phyloP scores from a whole-genome alignment of 2,888 invertebrate genomes.

The Ischnus inquisitorius region DNA sequence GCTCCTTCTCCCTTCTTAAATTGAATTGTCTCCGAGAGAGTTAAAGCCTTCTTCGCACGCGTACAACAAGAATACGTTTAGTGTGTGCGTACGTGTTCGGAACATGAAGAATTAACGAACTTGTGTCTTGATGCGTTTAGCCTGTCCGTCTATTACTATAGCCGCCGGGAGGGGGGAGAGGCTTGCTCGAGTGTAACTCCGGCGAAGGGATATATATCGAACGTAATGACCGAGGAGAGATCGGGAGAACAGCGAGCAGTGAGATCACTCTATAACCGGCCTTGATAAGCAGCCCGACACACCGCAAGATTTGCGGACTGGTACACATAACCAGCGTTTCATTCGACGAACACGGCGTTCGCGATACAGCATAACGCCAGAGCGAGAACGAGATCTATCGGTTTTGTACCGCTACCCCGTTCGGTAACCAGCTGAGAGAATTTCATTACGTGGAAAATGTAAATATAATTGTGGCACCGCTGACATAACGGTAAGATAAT shows the following conservation, averaged over 20 bases:
- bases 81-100: background rate
- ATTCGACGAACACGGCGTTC: background rate
- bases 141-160: background rate
- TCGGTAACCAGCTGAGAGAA: conserved; percentile 64
- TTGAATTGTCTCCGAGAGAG: conserved; percentile 62
- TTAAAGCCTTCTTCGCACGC: conserved; percentile 43
- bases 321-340: background rate
- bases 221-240: conserved; percentile 5
- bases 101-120: conserved; percentile 15
- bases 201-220: conserved; percentile 11
- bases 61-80: conserved; percentile 10
- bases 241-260: conserved; percentile 16
- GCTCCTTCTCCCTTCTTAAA: conserved; percentile 38
- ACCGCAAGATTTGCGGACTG: conserved; percentile 29
- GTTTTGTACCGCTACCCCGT: conserved; percentile 35
- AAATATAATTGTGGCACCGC: conserved; percentile 82
- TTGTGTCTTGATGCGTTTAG: conserved; percentile 27
- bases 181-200: background rate
- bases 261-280: conserved; percentile 43
- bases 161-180: background rate
- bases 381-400: conserved; percentile 47
- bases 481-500: conserved; percentile 84
- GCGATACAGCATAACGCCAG: background rate
- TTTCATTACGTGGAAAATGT: conserved; percentile 82
- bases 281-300: conserved; percentile 18